A percentile compares a stretch with the other conserved stretches of the same genome.
phyloP scores from a whole-genome alignment of 1,140 invertebrate species.

The Daktulosphaira vitifoliae region DNA sequence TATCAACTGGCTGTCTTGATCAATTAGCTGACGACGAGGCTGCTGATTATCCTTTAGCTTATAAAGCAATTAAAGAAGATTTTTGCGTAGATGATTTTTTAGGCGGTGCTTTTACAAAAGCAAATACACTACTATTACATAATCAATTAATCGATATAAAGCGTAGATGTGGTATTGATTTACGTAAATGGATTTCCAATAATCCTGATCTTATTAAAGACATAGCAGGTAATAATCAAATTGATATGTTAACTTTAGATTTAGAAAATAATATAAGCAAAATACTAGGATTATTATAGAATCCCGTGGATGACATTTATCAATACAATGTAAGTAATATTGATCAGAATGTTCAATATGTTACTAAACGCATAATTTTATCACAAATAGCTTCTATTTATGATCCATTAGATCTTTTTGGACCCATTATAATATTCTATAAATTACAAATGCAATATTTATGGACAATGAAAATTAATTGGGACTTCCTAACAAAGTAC shows the following conservation, averaged over 20 bases:
- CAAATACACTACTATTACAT: conserved; percentile 36
- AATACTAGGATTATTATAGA: too few species aligned
- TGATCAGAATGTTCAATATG: too few species aligned
- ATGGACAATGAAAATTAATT: conserved; percentile 31
- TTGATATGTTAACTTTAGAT: too few species aligned
- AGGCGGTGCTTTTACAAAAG: conserved; percentile 33
- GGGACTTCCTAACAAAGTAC: conserved; percentile 18
- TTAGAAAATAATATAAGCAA: not conserved
- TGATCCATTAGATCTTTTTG: conserved; percentile 40
- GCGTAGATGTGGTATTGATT: conserved; percentile 36
- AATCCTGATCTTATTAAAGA: not conserved
- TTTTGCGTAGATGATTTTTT: too few species aligned
- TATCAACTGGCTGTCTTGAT: conserved; percentile 41
- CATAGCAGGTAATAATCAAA: too few species aligned
- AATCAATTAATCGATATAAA: conserved; percentile 37
- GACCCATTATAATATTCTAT: conserved; percentile 37
- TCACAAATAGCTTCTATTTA: too few species aligned
- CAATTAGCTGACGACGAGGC: conserved; percentile 41
- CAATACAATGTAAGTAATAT: too few species aligned
- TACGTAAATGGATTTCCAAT: too few species aligned
- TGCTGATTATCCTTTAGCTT: conserved; percentile 38
- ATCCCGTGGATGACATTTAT: too few species aligned
- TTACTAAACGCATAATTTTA: conserved; percentile 34
- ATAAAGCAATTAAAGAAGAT: conserved; percentile 34
- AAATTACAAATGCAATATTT: conserved; percentile 35